phyloP scores from a whole-genome alignment of 1,140 invertebrate genomes.

The Tetramorium parvispinum region DNA sequence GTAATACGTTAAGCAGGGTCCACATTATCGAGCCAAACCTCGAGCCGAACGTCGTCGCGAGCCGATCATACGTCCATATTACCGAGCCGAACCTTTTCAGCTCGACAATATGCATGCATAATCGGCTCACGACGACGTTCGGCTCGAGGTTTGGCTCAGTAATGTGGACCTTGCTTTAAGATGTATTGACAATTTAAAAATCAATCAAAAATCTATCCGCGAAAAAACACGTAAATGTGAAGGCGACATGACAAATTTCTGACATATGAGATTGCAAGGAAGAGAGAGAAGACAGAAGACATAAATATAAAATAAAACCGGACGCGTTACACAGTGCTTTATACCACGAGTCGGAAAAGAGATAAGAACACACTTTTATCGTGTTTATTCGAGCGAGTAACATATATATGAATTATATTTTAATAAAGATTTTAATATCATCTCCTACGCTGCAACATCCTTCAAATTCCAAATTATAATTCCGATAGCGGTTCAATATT shows the following conservation, averaged over 20 bases:
- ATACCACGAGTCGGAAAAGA: not conserved
- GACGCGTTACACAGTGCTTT: not conserved
- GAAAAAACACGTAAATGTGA: not conserved
- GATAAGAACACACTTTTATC: conserved; percentile 2
- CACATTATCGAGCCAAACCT: too few relatives aligned
- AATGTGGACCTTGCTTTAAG: too few relatives aligned
- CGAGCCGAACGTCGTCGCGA: too few relatives aligned
- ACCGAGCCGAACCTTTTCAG: too few relatives aligned
- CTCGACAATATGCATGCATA: too few relatives aligned
- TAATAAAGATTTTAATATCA: not conserved
- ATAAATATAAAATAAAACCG: not conserved
- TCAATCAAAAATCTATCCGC: not conserved
- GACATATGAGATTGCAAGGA: not conserved
- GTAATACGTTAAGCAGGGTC: not conserved
- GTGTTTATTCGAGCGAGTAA: not conserved
- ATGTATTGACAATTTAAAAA: not conserved
- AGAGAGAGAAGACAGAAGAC: not conserved
- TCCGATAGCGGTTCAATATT: not conserved
- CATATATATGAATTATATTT: not conserved
- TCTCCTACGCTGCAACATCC: too few relatives aligned
- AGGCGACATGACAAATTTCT: not conserved
- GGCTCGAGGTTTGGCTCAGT: too few relatives aligned
- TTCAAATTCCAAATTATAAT: not conserved
- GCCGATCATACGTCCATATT: too few relatives aligned
- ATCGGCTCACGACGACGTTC: too few relatives aligned